A percentile compares a stretch with the other conserved stretches of the same genome.
Evolutionary conservation across 2,888 invertebrate genomes (phyloP).

Genomic region (Ophion slaviceki): DNA sequence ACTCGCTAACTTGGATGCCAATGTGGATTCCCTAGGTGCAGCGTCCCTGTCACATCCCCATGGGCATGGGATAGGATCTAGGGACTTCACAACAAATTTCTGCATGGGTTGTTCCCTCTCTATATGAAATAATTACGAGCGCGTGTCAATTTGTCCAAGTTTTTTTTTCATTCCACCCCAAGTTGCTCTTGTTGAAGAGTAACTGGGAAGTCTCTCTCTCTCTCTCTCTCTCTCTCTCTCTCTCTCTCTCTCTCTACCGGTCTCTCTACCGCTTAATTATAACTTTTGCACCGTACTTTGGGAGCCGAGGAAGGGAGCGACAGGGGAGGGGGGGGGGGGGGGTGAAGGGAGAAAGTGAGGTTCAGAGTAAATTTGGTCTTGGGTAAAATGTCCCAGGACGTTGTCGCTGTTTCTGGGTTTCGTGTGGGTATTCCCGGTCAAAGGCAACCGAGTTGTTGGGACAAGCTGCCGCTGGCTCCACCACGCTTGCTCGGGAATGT

Average conservation of each 20-base stretch:
- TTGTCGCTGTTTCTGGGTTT: conserved; percentile 14
- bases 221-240: background rate
- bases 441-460: conserved; percentile 57
- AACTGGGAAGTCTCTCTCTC: background rate
- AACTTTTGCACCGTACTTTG: conserved; percentile 12
- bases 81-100: background rate
- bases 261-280: conserved; percentile 23
- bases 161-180: background rate
- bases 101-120: background rate
- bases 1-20: no score
- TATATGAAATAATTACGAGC: background rate
- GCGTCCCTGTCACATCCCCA: no score
- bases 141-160: background rate
- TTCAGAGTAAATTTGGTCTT: conserved; percentile 50
- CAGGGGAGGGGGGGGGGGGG: background rate
- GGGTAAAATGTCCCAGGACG: conserved; percentile 47
- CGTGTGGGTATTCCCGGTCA: conserved; percentile 42
- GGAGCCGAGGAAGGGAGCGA: background rate
- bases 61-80: no score
- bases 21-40: no score
- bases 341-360: background rate
- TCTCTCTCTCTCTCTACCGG: background rate
- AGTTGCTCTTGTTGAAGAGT: background rate
- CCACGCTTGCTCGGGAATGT: conserved; percentile 29
- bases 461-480: conserved; percentile 34